These are phyloP conservation scores for Chironomus tepperi DNA, from an alignment of 1,140 invertebrate genomes.

Conservation along the genomic window DNA sequence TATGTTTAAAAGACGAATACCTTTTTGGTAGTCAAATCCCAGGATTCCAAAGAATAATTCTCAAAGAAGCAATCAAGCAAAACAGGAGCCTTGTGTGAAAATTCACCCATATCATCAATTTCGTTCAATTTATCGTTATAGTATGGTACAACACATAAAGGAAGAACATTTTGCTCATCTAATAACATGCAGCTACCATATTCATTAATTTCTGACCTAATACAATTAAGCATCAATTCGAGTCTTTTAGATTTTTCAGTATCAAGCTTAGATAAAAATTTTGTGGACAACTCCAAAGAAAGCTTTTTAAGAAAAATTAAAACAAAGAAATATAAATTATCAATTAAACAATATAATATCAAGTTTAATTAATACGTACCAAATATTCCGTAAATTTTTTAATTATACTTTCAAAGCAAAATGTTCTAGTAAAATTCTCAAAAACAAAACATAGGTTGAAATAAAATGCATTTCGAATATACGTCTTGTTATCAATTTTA, in stretches of 20 bases:
- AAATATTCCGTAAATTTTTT: slow-evolving; percentile 84
- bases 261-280: slow-evolving; percentile 58
- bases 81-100: slow-evolving; percentile 23
- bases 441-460: slow-evolving; percentile 94
- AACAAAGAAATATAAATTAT: slow-evolving; percentile 22
- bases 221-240: slow-evolving; percentile 57
- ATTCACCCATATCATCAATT: neutral
- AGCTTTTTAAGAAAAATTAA: slow-evolving; percentile 41
- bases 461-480: slow-evolving; percentile 81
- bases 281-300: slow-evolving; percentile 64
- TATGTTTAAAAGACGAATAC: too few relatives aligned
- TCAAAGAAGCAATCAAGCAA: slow-evolving; percentile 25
- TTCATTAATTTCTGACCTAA: slow-evolving; percentile 66
- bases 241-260: slow-evolving; percentile 51
- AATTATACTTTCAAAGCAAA: slow-evolving; percentile 80
- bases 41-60: slow-evolving; percentile 48
- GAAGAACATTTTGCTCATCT: slow-evolving; percentile 27
- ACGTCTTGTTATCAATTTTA: slow-evolving; percentile 77
- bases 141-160: slow-evolving; percentile 26
- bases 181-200: slow-evolving; percentile 51
- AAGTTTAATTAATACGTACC: slow-evolving; percentile 41
- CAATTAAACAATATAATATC: neutral
- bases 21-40: slow-evolving; percentile 85
- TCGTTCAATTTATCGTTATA: slow-evolving; percentile 20
- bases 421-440: slow-evolving; percentile 69